Evolutionary conservation across 2,113 vertebrate genomes (phyloP).

Genomic region (Dromas ardeola): DNA sequence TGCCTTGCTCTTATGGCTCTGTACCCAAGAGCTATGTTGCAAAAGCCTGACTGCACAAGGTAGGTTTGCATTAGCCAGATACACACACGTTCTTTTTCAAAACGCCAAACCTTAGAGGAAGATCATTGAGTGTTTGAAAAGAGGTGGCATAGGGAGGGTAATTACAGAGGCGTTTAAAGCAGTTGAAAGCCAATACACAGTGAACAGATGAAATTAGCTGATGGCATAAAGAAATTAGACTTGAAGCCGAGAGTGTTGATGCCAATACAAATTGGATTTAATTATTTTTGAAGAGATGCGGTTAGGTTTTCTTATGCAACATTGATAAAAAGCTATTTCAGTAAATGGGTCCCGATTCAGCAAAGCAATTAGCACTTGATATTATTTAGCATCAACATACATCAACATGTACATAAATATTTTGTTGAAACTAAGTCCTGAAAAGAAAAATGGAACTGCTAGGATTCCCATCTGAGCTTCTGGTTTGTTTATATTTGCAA

Average conservation of each 20-base stretch:
- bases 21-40: background rate
- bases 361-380: background rate
- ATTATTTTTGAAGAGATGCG: slow-evolving; percentile 1
- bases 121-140: background rate
- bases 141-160: background rate
- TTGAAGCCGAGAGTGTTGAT: background rate
- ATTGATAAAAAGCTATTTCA: background rate
- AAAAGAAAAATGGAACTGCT: background rate
- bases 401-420: background rate
- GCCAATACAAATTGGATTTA: background rate
- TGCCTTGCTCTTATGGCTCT: background rate
- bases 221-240: background rate
- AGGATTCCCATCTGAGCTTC: background rate
- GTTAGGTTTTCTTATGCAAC: background rate
- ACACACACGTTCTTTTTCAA: background rate
- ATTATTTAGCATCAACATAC: background rate
- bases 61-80: background rate
- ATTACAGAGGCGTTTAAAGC: background rate
- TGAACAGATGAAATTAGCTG: background rate
- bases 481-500: background rate
- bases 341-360: background rate
- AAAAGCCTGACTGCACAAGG: background rate
- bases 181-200: background rate
- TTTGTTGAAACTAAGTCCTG: background rate
- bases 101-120: background rate